Base-by-base conservation (phyloP, 53 echinoderm and acorn worm genomes). In the Hippasteria phrygiana region DNA sequence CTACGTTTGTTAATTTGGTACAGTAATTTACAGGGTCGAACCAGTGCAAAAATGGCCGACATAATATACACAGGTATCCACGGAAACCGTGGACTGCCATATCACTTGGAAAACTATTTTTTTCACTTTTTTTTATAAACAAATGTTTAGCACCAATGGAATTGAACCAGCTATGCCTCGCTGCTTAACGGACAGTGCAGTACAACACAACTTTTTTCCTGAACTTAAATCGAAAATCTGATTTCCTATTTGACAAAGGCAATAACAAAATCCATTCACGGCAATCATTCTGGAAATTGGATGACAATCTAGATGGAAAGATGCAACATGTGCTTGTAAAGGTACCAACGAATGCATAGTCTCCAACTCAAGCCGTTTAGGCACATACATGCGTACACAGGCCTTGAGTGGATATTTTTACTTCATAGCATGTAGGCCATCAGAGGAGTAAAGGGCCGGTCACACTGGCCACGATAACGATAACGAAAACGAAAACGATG, bases 11-110 rank as follows among this genome's bases (percentile, higher is more conserved):
- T 59, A n/a, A 71, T 81, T 90, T 90, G 73, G 43, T 90, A 81
- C 90, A 90, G 73, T 90, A 90, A 90, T 90, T 79, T 90, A 90
- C 90, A 90, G 71, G 69, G 63, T 71, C 85, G 85, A 64, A 69
- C 71, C 70, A 69, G 26, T 85, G 71, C 69, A 85, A 85, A 85
- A 85, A 85, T 85, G 85, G 85, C 85, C 85, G 85, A 85, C 85
- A 22, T 47, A 85, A 85, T 85, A 47, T 85, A 85, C 85, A 85
- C 51, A 50, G 71, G 85, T 42, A 71, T 31, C 71, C 85, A 85
- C 85, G 37, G 85, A 69, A 70, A 85, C n/a, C 47, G 85, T 85
- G 85, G 85, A 69, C 45, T 32, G 71, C 85, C 22, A 71, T 50
- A 53, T 12, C 48, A 16, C 34, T 85, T 70, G 85, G 71, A 85